These are phyloP conservation scores for Gypaetus barbatus DNA, from an alignment of 2,797 vertebrate genomes.

Conservation along the genomic window DNA sequence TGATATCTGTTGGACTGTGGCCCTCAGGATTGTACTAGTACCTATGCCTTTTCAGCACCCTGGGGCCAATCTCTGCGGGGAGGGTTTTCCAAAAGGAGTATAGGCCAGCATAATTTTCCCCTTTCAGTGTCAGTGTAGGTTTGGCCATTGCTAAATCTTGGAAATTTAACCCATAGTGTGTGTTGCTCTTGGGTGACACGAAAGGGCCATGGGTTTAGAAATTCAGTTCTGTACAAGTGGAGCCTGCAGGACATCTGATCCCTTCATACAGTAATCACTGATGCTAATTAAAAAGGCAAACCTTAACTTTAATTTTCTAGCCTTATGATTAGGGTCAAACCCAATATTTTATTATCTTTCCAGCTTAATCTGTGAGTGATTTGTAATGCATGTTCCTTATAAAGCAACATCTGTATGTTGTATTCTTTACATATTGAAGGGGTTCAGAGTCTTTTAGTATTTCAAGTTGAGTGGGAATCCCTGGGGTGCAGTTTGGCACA, in stretches of 20 bases:
- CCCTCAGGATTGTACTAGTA: no score
- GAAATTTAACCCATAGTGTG: neutral
- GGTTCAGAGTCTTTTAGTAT: neutral
- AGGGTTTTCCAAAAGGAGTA: neutral
- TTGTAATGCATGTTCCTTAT: neutral
- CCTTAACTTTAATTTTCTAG: neutral
- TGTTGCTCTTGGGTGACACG: neutral
- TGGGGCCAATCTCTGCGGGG: neutral
- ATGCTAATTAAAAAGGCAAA: neutral
- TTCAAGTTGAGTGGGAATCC: neutral
- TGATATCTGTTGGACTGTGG: neutral
- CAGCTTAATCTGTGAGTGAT: neutral
- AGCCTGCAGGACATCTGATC: neutral
- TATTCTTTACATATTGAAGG: neutral
- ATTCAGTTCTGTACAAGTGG: neutral
- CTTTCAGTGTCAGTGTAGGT: neutral
- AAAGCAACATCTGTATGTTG: neutral
- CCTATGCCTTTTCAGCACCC: neutral
- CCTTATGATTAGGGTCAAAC: neutral
- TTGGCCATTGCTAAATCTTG: neutral
- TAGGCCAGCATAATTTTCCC: neutral
- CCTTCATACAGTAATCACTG: neutral
- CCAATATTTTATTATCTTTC: neutral
- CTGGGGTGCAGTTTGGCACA: conserved; percentile 2
- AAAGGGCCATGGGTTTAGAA: neutral